Evolutionary conservation across 2,888 invertebrate species (phyloP), one percentile per base, ranked within the genome.

Genomic region (Biston stratarius): DNA sequence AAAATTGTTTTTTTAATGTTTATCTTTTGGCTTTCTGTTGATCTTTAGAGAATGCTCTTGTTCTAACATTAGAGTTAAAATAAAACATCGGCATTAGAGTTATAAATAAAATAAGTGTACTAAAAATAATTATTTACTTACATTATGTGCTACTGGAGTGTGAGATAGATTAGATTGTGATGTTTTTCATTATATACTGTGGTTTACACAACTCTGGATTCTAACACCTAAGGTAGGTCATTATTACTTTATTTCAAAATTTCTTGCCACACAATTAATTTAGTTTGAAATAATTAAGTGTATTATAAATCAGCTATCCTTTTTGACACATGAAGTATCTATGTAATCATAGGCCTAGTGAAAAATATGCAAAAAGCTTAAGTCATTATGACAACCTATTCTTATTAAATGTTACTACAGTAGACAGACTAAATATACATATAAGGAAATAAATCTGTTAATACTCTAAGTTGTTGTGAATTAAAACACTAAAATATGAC

Each of bases 141-240:
- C 45, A 6, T 14, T 0, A 33, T 56, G 48, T 65, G 48, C 34
- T 47, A 40, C 60, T 61, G 62, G 56, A 60, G 57, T 71, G 68
- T 55, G 55, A 38, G 11, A 42, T 15, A 44, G 40, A 59, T 38
- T 62, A 60, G 57, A 49, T 67, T 56, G 52, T 61, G 57, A 36
- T 40, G 49, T 38, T 60, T 61, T 42, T 11, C 34, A 14, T 34
- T 11, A 33, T 34, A 8, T 10, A 24, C 11, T 47, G 33, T 45
- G 34, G 24, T 9, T 38, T 8, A 45, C n/a, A 44, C 15, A 40
- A 56, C 14, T 14, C 36, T 42, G 62, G 62, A 47, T 12, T 7
- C n/a, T 7, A 40, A 45, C 9, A 51, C 12, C 10, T 0, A 65
- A 67, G 70, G 67, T 70, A 64, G 53, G 67, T 63, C 15, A 51